Evolutionary conservation across 2,888 invertebrate species (phyloP).

Genomic region (Parnassius apollo): DNA sequence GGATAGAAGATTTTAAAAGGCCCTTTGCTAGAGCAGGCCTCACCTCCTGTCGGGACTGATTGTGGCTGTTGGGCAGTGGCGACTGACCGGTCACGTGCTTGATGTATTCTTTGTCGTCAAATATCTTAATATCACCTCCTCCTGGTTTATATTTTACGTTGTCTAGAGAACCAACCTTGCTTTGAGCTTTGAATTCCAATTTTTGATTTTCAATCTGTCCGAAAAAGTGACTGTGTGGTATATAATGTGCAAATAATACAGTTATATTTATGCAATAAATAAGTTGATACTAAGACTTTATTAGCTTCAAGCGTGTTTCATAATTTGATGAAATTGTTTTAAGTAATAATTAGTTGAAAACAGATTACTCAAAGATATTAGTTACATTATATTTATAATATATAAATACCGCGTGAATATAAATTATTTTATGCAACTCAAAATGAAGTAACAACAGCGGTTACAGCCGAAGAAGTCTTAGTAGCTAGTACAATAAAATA

Average conservation of each 20-base stretch:
- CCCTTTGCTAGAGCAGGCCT: slow-evolving; percentile 45
- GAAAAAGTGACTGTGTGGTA: slow-evolving; percentile 65
- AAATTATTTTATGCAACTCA: background rate
- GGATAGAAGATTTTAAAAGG: slow-evolving; percentile 21
- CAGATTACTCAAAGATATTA: no score
- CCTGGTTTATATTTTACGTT: slow-evolving; percentile 95
- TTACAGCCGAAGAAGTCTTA: slow-evolving; percentile 9
- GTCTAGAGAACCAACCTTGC: slow-evolving; percentile 95
- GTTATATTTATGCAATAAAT: slow-evolving; percentile 13
- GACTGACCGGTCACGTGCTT: slow-evolving; percentile 84
- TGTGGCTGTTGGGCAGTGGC: slow-evolving; percentile 61
- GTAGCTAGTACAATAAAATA: slow-evolving; percentile 14
- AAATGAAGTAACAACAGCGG: background rate
- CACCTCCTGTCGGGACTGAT: slow-evolving; percentile 76
- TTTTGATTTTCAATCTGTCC: slow-evolving; percentile 93
- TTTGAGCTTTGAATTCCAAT: slow-evolving; percentile 94
- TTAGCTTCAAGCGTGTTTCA: background rate
- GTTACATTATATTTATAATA: no score
- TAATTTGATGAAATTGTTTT: no score
- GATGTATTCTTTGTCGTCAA: slow-evolving; percentile 94
- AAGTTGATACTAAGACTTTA: slow-evolving; percentile 15
- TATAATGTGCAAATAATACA: slow-evolving; percentile 47
- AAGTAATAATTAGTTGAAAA: no score
- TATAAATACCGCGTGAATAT: no score
- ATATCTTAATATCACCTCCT: slow-evolving; percentile 96